These are phyloP conservation scores for Epinotia brunnichana DNA, from an alignment of 2,888 invertebrate species.

Conservation along the genomic window DNA sequence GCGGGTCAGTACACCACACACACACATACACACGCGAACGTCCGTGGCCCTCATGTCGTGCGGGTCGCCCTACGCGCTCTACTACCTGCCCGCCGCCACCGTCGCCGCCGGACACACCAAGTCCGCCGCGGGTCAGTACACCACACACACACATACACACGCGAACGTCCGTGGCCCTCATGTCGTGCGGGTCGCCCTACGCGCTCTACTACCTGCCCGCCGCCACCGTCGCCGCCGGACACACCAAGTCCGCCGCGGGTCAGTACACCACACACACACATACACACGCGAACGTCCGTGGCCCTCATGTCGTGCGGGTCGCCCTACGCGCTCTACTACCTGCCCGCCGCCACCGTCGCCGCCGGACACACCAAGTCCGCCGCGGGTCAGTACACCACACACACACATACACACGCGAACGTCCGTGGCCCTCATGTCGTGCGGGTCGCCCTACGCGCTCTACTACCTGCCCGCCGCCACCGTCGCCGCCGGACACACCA, in stretches of 20 bases:
- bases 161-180: slow-evolving; percentile 89
- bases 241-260: slow-evolving; percentile 83
- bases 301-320: slow-evolving; percentile 90
- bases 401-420: neutral
- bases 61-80: slow-evolving; percentile 89
- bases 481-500: slow-evolving; percentile 85
- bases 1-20: slow-evolving; percentile 61
- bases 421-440: too few relatives aligned
- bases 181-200: slow-evolving; percentile 91
- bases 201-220: slow-evolving; percentile 90
- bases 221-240: slow-evolving; percentile 87
- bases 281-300: slow-evolving; percentile 85
- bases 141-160: neutral
- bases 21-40: slow-evolving; percentile 55
- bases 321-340: slow-evolving; percentile 89
- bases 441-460: slow-evolving; percentile 89
- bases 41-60: slow-evolving; percentile 90
- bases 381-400: slow-evolving; percentile 61
- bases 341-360: slow-evolving; percentile 89
- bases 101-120: slow-evolving; percentile 86
- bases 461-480: slow-evolving; percentile 90
- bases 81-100: slow-evolving; percentile 89
- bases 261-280: neutral
- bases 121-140: slow-evolving; percentile 72
- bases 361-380: slow-evolving; percentile 85